Evolutionary conservation across 30 jellyfish, hydroid and myxozoan species (phyloP), one percentile per base, ranked within the genome.

Genomic region (Aurelia aurita): DNA sequence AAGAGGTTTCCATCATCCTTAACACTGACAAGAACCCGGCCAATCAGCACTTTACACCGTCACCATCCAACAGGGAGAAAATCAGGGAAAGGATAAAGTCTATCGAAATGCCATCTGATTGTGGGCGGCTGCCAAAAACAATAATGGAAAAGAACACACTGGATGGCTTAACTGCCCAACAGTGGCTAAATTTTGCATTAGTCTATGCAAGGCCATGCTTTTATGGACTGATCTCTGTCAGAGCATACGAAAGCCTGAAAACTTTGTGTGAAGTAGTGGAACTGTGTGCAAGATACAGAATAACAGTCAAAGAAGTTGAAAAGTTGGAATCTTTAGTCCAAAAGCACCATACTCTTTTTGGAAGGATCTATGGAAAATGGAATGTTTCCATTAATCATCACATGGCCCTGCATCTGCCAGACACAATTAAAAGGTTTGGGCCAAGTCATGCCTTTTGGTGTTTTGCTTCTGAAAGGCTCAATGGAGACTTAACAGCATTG

Each of bases 381-480:
- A 16, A 47, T 47, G 59, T 47, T 10, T 65, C 49, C 11, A 65
- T 65, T 8, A 65, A 28, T 53, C 77, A 65, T 34, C 54, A 65
- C 54, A 65, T 65, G 77, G 77, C 77, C 21, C 20, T 65, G 49
- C 49, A 65, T 53, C 5, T 65, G 18, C 54, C 77, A n/a, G 54
- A 65, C 21, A 65, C 77, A 22, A 65, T 65, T 11, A 18, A 21
- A 20, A 65, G 21, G 12, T 65, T 65, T 29, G 53, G 53, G 11
- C 77, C 77, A 23, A 20, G 77, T 65, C 49, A 65, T 65, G 77
- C 10, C 11, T 65, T 16, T 29, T 65, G 77, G 54, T 65, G 77
- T 29, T 65, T 65, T 65, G 77, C 18, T 16, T 20, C 77, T 5
- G 54, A 65, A 53, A 65, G 77, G 20, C 20, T 65, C 15, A 65